Base-by-base conservation (phyloP, 2,113 vertebrate genomes). In the Gallinago undulata region DNA sequence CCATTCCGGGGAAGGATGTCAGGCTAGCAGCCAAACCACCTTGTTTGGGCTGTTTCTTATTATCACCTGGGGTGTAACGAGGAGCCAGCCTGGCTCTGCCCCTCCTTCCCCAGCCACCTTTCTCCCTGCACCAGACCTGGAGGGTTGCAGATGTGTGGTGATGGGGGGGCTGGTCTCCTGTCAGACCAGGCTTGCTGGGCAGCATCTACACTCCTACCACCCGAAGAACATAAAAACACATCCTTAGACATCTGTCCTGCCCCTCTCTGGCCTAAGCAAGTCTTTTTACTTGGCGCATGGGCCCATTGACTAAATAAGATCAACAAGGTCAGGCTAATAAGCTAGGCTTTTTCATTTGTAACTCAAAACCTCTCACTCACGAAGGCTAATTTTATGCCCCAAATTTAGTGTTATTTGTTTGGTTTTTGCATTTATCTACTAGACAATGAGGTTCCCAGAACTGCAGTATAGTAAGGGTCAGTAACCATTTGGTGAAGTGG, bases 221-320 rank as follows among this genome's bases (percentile, higher is more conserved):
- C 25, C 0, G 2, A 90, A 86, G 31, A 30, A 35, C 0, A 1
- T 47, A 24, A 31, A 72, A 92, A 6, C 0, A 0, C 11, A n/a
- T 27, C 60, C 27, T 67, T 13, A 25, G 17, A 50, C 47, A 87
- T 45, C 10, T 37, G 33, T 31, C 21, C 10, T 41, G 5, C 56
- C 63, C 55, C 28, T 9, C 55, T n/a, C 51, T 66, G 68, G 51
- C 68, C 57, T 35, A 43, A 75, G 35, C 35, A 57, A 37, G n/a
- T 10, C 22, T 47, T 75, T 69, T 37, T 55, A 39, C 31, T 75
- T 47, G 24, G 41, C 9, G 27, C 28, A 4, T 2, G 1, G 25
- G 30, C 57, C 25, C 25, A 6, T 28, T 68, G 59, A 37, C 60
- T 77, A 53, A 67, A 19, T 16, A 39, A n/a, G 19, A 74, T 7